Conservation (phyloP, 2,888 invertebrate genomes). For the Drosophila lacicola region DNA sequence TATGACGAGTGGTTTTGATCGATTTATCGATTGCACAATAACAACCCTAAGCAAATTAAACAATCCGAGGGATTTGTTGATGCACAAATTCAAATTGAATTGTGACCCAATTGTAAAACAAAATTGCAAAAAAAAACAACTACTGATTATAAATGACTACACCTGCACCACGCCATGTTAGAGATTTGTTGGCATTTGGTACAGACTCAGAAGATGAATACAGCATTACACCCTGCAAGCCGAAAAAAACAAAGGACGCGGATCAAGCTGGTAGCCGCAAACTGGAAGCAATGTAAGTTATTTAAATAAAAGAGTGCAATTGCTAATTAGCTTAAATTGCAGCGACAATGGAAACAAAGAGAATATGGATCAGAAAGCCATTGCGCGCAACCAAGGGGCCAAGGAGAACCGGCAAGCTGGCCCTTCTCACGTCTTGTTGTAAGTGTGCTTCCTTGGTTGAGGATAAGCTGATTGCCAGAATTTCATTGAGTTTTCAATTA, state of each 20-base stretch:
- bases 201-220: slow-evolving; percentile 84
- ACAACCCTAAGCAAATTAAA: slow-evolving; percentile 7
- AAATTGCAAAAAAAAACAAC: not conserved
- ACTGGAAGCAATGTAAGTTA: slow-evolving; percentile 23
- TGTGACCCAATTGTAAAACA: slow-evolving; percentile 9
- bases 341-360: slow-evolving; percentile 59
- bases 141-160: slow-evolving; percentile 65
- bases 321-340: slow-evolving; percentile 8
- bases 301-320: not conserved
- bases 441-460: slow-evolving; percentile 23
- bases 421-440: slow-evolving; percentile 53
- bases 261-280: slow-evolving; percentile 10
- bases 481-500: not conserved
- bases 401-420: slow-evolving; percentile 10
- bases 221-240: slow-evolving; percentile 70
- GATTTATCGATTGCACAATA: slow-evolving; percentile 14
- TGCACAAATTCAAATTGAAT: slow-evolving; percentile 40
- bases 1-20: not conserved
- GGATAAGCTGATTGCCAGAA: not conserved
- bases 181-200: slow-evolving; percentile 81
- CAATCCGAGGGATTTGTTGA: slow-evolving; percentile 28
- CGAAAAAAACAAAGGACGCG: slow-evolving; percentile 29
- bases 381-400: not conserved
- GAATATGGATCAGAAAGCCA: slow-evolving; percentile 37
- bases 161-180: slow-evolving; percentile 80